Evolutionary conservation across 2,797 vertebrate genomes (phyloP).

Genomic region (Mormyrops boulengeri): DNA sequence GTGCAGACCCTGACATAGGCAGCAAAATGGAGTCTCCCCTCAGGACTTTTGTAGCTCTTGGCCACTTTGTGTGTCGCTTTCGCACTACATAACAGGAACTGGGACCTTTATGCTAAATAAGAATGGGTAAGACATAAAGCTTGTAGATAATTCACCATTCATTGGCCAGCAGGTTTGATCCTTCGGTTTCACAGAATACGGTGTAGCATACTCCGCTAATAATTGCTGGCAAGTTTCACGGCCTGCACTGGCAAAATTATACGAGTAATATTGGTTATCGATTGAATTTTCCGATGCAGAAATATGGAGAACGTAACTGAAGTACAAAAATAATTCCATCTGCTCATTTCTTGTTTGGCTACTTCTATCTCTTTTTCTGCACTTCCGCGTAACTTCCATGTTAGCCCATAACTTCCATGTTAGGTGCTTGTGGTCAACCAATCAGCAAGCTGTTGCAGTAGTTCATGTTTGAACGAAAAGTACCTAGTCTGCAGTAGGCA

Average conservation of each 20-base stretch:
- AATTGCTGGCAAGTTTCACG: no score
- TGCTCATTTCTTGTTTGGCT: background rate
- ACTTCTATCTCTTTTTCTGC: background rate
- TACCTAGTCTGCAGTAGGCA: background rate
- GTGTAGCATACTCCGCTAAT: no score
- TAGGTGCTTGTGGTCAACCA: background rate
- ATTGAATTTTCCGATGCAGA: no score
- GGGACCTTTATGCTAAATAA: no score
- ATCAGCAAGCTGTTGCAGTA: background rate
- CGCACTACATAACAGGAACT: no score
- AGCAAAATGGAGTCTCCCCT: background rate
- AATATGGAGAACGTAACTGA: background rate
- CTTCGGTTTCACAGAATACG: no score
- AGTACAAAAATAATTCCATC: background rate
- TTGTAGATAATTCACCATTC: background rate
- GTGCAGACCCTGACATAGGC: background rate
- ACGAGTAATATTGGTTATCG: no score
- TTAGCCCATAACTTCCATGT: background rate
- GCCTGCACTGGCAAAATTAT: no score
- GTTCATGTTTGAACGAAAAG: background rate
- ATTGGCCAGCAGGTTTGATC: background rate
- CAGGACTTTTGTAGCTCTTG: no score
- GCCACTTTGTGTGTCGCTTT: no score
- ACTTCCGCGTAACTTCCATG: background rate
- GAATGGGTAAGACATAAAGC: no score